A percentile compares a stretch with the other conserved stretches of the same genome.
phyloP scores from a whole-genome alignment of 2,113 vertebrate genomes.

The Atractosteus spatula region DNA sequence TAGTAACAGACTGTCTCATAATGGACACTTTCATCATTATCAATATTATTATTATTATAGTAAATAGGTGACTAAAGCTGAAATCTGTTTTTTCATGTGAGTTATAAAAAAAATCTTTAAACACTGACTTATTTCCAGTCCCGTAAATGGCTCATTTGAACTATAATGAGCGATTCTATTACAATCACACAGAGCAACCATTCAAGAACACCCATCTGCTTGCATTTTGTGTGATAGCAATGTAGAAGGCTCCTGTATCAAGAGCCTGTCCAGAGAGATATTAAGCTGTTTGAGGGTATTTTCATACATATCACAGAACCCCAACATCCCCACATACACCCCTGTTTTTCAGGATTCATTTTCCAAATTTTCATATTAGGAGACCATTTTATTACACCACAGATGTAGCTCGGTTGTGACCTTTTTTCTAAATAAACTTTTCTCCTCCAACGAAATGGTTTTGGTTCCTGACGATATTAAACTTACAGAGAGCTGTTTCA shows the following conservation, averaged over 20 bases:
- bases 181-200: slow-evolving; percentile 61
- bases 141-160: slow-evolving; percentile 59
- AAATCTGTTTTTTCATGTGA: slow-evolving; percentile 61
- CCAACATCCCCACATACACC: not conserved
- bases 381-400: not conserved
- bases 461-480: not conserved
- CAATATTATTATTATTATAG: slow-evolving; percentile 53
- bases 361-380: not conserved
- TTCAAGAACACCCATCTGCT: slow-evolving; percentile 63
- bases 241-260: not conserved
- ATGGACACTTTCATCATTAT: slow-evolving; percentile 60
- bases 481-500: not conserved
- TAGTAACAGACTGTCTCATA: slow-evolving; percentile 46
- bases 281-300: not conserved
- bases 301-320: not conserved
- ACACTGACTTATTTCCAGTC: slow-evolving; percentile 51
- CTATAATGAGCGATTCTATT: slow-evolving; percentile 66
- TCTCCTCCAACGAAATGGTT: not conserved
- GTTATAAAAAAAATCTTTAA: slow-evolving; percentile 49
- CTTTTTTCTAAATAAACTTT: not conserved
- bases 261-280: not conserved
- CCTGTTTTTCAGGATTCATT: not conserved
- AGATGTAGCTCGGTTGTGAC: not conserved
- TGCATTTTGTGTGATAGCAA: slow-evolving; percentile 47
- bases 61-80: slow-evolving; percentile 36